Conservation (phyloP, 1,140 invertebrate genomes). For the Prorops nasuta region DNA sequence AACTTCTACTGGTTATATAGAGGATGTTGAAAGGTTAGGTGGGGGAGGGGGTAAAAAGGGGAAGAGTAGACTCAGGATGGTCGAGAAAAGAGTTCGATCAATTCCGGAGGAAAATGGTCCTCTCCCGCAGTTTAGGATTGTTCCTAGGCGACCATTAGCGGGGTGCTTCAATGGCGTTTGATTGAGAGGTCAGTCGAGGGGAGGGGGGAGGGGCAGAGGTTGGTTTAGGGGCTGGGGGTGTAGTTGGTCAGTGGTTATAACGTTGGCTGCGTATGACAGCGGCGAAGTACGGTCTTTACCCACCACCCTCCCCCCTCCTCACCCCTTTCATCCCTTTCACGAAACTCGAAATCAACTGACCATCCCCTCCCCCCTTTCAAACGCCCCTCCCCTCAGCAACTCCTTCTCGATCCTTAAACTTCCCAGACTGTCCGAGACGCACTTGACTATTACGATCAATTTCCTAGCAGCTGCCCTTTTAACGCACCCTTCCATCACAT, state of each 20-base stretch:
- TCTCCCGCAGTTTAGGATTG: constrained; percentile 10
- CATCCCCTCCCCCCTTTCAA: constrained; percentile 1
- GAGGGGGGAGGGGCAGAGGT: not conserved
- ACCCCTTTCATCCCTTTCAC: not conserved
- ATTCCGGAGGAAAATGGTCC: not conserved
- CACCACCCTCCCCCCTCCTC: not conserved
- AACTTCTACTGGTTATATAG: no score
- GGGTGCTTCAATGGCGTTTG: constrained; percentile 17
- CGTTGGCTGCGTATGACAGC: constrained; percentile 22
- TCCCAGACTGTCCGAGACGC: constrained; percentile 10
- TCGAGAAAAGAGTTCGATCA: not conserved
- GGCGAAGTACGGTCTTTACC: constrained; percentile 7
- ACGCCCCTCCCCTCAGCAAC: not conserved
- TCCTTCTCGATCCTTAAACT: constrained; percentile 5
- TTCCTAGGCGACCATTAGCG: constrained; percentile 13
- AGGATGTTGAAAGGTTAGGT: no score
- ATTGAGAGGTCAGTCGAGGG: constrained; percentile 15
- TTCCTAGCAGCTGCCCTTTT: constrained; percentile 6
- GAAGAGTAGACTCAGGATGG: not conserved
- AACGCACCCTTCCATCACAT: constrained; percentile 1
- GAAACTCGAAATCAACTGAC: not conserved
- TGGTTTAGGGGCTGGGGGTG: not conserved
- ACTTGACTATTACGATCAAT: constrained; percentile 25
- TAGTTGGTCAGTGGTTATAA: constrained; percentile 6
- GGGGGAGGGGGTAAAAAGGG: not conserved